Conservation (phyloP, 92 coral and sea anemone genomes). For the Virgularia gustaviana region DNA sequence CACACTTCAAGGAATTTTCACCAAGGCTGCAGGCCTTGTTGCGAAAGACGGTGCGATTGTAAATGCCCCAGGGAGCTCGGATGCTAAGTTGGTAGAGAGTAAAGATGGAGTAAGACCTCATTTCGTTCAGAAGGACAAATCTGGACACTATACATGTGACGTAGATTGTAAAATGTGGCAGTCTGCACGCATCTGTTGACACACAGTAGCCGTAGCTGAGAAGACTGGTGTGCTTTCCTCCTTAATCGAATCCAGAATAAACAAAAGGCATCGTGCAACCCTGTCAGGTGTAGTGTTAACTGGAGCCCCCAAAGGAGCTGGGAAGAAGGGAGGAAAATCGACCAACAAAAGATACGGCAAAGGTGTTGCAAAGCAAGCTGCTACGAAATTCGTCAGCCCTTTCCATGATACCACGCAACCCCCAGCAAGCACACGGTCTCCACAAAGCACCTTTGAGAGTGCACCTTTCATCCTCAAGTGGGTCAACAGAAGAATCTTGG, state of each 20-base stretch:
- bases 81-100: constrained; percentile 48
- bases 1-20: constrained; percentile 27
- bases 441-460: constrained; percentile 44
- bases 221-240: neutral
- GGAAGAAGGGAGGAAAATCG: constrained; percentile 42
- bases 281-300: constrained; percentile 14
- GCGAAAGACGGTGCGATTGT: constrained; percentile 37
- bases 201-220: constrained; percentile 42
- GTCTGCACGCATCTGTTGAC: constrained; percentile 46
- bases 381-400: constrained; percentile 22
- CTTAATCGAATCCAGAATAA: constrained; percentile 31
- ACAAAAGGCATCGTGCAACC: neutral
- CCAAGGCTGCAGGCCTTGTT: constrained; percentile 32
- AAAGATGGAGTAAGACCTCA: constrained; percentile 48
- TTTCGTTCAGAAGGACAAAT: constrained; percentile 33
- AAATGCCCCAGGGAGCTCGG: constrained; percentile 32
- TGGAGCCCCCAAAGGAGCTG: constrained; percentile 49
- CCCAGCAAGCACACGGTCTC: no score
- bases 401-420: constrained; percentile 15
- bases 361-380: neutral
- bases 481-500: constrained; percentile 51
- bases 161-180: constrained; percentile 43
- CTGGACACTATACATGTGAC: constrained; percentile 47
- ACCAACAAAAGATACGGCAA: constrained; percentile 4
- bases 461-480: constrained; percentile 51